Percentiles rank a stretch among this genome's conserved stretches.
These are phyloP conservation scores for Trissonchulus sp. DNA, from an alignment of 2,888 invertebrate species.

Conservation along the genomic window DNA sequence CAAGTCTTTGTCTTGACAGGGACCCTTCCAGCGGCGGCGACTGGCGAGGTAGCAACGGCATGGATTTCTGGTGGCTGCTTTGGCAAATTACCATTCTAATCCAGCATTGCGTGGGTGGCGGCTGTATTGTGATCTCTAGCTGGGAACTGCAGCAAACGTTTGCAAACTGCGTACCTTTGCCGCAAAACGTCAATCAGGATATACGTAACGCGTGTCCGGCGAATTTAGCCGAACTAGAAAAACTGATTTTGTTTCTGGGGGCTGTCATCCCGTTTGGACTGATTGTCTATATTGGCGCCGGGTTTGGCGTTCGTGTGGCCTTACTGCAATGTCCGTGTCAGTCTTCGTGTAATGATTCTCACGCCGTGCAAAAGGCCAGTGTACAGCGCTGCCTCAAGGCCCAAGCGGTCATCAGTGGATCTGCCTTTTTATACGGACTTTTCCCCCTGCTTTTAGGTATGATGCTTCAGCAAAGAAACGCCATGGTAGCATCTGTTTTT, in stretches of 20 bases:
- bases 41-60: not conserved
- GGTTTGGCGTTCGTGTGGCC: conserved; percentile 21
- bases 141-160: not conserved
- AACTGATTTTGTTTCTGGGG: conserved; percentile 16
- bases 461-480: conserved; percentile 26
- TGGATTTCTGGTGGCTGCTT: conserved; percentile 26
- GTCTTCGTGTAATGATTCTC: conserved; percentile 21
- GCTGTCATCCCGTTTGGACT: conserved; percentile 21
- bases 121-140: conserved; percentile 19
- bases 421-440: conserved; percentile 20
- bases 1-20: no score
- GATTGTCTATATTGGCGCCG: conserved; percentile 20
- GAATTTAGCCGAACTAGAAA: conserved; percentile 19
- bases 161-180: not conserved
- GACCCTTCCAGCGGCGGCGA: no score
- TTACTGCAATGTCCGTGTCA: conserved; percentile 25
- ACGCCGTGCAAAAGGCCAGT: not conserved
- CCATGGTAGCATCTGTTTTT: conserved; percentile 19
- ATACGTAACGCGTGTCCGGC: conserved; percentile 3
- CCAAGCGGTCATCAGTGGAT: conserved; percentile 17
- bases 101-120: conserved; percentile 23
- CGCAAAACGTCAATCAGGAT: not conserved
- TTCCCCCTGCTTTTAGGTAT: conserved; percentile 22
- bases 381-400: conserved; percentile 19
- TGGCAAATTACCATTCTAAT: conserved; percentile 19